Evolutionary conservation across 2,113 vertebrate species (phyloP).

Genomic region (Dasyprocta punctata): DNA sequence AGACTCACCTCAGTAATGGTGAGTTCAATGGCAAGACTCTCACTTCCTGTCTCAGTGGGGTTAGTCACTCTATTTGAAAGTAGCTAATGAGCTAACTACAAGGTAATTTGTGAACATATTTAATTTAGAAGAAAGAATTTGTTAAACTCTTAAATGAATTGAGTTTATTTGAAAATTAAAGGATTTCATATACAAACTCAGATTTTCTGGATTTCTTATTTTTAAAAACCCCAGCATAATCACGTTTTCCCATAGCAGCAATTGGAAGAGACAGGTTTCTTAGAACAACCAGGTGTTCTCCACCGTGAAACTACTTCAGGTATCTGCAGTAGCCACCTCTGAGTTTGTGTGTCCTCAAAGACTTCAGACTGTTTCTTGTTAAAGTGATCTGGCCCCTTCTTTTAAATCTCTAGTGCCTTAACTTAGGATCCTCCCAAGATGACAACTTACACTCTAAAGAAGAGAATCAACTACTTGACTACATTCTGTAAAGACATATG

Average conservation of each 20-base stretch:
- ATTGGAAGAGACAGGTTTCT: neutral
- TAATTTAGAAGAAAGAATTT: neutral
- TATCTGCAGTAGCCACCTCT: neutral
- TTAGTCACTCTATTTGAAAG: neutral
- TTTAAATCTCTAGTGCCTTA: neutral
- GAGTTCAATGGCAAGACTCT: neutral
- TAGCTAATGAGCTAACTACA: neutral
- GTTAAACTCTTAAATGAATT: neutral
- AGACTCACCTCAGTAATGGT: neutral
- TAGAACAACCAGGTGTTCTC: neutral
- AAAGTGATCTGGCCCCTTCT: neutral
- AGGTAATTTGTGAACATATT: neutral
- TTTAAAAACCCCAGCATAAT: neutral
- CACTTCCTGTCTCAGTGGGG: neutral
- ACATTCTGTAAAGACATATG: neutral
- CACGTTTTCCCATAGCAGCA: neutral
- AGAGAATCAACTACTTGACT: neutral
- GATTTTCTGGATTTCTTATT: constrained; percentile 1
- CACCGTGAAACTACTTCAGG: neutral
- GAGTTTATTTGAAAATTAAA: neutral
- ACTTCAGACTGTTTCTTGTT: neutral
- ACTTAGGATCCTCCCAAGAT: neutral
- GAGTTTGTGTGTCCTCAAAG: neutral
- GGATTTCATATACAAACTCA: neutral
- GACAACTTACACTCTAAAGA: neutral